Evolutionary conservation across 2,797 vertebrate species (phyloP), one percentile per base, ranked within the genome.

Genomic region (Hyperoplus immaculatus): DNA sequence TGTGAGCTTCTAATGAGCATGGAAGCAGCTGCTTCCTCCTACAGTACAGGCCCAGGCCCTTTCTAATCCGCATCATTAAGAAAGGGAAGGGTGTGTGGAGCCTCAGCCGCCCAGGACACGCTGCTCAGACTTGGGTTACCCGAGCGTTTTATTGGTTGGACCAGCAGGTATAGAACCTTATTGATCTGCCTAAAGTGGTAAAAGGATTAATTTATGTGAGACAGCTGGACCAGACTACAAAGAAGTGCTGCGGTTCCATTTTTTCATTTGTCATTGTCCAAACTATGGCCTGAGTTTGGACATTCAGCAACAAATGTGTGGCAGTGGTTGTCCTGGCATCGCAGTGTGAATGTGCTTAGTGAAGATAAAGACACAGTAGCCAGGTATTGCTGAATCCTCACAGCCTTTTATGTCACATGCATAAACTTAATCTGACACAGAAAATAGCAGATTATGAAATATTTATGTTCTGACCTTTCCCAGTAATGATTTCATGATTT

Each of bases 41-140:
- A 93, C 92, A 93, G 92, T 93, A 93, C 91, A 92, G 94, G 92
- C 91, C 92, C 93, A 86, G 88, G 89, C 90, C 88, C 29, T 83
- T 81, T 92, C 94, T 95, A 95, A 95, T 95, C 94, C 94, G 80
- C 81, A 93, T 95, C 93, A 95, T 95, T 95, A 95, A 93, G 94
- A 88, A 83, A 89, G 91, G 82, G 82, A 92, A 92, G 91, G 85
- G 90, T 91, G 93, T 88, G 88, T 86, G 85, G 92, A 90, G 87
- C 76, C 93, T 90, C 90, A 79, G 77, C 89, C 84, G 87, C 86
- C 82, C 87, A 51, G 83, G 91, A 92, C 87, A 86, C 70, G 53
- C 87, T 73, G 85, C 68, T 10, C 72, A 91, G 89, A 89, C 88
- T 93, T 87, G 82, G 82, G 90, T 93, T 91, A 92, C 88, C 84